phyloP scores from a whole-genome alignment of 2,797 vertebrate genomes.

The Takifugu rubripes region DNA sequence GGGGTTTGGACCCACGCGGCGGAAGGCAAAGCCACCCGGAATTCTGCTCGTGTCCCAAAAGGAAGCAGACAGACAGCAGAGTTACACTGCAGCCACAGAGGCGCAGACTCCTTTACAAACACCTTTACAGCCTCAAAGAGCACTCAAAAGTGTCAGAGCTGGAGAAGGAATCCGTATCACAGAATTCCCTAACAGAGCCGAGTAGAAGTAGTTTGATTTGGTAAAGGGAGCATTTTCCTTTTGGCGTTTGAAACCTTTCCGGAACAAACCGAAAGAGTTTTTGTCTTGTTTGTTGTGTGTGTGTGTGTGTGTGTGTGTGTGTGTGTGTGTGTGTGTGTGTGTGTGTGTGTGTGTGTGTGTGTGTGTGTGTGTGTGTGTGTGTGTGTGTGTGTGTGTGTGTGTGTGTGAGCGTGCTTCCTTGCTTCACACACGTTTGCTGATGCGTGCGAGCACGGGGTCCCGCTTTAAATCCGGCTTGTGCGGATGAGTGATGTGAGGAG shows the following conservation, averaged over 20 bases:
- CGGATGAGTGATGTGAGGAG: conserved; percentile 56
- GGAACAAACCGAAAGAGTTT: not conserved
- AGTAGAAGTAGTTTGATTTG: not conserved
- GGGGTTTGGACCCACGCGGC: not conserved
- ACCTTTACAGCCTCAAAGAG: conserved; percentile 55
- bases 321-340: not conserved
- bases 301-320: conserved; percentile 1
- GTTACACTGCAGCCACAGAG: conserved; percentile 57
- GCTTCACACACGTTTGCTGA: not conserved
- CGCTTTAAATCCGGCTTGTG: conserved; percentile 41
- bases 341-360: conserved; percentile 1
- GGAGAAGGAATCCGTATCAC: not conserved
- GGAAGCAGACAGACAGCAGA: conserved; percentile 58
- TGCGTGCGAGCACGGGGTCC: conserved; percentile 6
- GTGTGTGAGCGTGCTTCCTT: not conserved
- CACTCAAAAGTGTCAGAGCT: conserved; percentile 44
- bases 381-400: conserved; percentile 1
- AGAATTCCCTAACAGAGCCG: not conserved
- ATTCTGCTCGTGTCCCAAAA: conserved; percentile 61
- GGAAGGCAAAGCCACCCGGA: conserved; percentile 18
- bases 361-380: not conserved
- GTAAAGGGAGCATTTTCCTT: not conserved
- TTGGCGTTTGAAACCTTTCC: not conserved
- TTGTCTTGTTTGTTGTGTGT: not conserved
- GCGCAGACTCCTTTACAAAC: conserved; percentile 60